Conservation (phyloP, 2,113 vertebrate genomes). For the Bos indicus region DNA sequence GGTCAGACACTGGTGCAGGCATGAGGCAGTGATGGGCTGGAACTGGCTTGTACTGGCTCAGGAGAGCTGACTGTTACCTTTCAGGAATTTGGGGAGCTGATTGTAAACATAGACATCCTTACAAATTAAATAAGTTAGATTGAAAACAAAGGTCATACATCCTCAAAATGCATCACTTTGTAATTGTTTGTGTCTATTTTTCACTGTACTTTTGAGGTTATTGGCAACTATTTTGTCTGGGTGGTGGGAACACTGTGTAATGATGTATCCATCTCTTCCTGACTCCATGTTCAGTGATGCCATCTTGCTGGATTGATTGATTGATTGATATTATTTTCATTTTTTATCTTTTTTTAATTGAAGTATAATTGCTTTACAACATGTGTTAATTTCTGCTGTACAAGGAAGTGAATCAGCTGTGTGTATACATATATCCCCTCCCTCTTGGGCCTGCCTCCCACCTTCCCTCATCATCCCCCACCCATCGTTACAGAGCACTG, state of each 20-base stretch:
- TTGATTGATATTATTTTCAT: neutral
- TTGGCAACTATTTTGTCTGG: neutral
- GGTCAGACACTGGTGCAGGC: neutral
- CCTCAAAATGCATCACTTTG: neutral
- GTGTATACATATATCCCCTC: neutral
- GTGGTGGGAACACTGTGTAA: neutral
- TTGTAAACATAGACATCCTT: neutral
- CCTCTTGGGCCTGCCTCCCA: neutral
- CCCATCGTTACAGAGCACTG: neutral
- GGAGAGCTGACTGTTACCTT: neutral
- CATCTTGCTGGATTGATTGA: neutral
- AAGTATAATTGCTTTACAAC: neutral
- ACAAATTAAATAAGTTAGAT: neutral
- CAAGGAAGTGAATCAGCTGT: neutral
- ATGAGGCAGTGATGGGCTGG: neutral
- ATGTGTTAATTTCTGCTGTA: neutral
- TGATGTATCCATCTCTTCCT: neutral
- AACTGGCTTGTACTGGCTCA: neutral
- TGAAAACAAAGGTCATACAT: neutral
- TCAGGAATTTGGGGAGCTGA: neutral
- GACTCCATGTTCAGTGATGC: neutral
- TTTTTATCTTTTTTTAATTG: neutral
- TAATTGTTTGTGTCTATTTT: neutral
- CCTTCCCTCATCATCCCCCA: neutral
- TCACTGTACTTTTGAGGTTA: neutral